Evolutionary conservation across 92 coral and sea anemone species (phyloP), one percentile per base, ranked within the genome.

Genomic region (Pocillopora meandrina): DNA sequence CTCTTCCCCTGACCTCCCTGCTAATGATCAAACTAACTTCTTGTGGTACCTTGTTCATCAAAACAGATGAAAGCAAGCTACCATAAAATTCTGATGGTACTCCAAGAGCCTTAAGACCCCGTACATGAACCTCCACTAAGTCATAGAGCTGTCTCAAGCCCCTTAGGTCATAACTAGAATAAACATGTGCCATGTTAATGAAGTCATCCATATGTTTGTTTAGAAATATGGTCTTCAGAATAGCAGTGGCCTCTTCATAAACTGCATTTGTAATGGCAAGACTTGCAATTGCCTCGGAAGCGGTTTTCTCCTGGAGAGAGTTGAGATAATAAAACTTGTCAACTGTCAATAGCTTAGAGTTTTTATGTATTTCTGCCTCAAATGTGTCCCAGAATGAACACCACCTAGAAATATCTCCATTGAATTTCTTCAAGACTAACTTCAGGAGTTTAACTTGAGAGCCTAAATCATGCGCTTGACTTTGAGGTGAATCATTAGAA

Each of bases 311-410:
- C 75, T 84, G 35, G 18, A 80, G 72, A 20, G 92, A 88, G 42
- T 78, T 91, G 52, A 88, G 87, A 77, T 91, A 88, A 35, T 81
- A 84, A 60, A 91, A 88, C 66, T 88, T 88, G 75, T 85, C 90
- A 71, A 91, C 81, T 12, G 75, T 65, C 61, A 88, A 85, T 61
- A 88, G 17, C 33, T 70, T 56, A 35, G 85, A 31, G 74, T 91
- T 88, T 1, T 84, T 71, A 33, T 91, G 94, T 56, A 91, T 70
- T 16, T 89, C 63, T 3, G 89, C 84, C 61, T 87, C 76, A 71
- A 61, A 87, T 33, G 84, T 56, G 60, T 87, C 89, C 91, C 93
- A 90, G 75, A 90, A 87, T 14, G 91, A 55, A 49, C 81, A 68
- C 93, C 91, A 90, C 42, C 83, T 65, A 9, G 85, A 83, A 65